Conservation (phyloP, 1,140 invertebrate species). For the Physella acuta region DNA sequence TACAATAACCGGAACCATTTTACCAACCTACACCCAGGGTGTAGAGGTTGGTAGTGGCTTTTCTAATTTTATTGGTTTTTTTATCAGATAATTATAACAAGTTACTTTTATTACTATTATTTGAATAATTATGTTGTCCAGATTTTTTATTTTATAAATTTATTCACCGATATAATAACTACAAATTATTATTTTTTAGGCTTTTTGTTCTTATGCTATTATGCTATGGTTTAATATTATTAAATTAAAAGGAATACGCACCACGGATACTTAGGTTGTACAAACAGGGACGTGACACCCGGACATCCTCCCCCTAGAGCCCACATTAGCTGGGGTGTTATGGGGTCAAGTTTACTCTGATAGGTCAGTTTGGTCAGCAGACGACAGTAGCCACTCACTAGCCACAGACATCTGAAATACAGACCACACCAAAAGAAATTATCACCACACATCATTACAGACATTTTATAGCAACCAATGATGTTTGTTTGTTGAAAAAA, state of each 20-base stretch:
- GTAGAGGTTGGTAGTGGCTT: background rate
- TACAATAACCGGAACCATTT: no score
- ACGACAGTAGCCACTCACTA: constrained; percentile 46
- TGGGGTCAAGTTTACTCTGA: constrained; percentile 32
- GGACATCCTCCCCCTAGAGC: constrained; percentile 46
- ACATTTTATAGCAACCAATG: no score
- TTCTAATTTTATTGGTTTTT: constrained; percentile 1
- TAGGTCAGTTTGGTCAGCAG: constrained; percentile 38
- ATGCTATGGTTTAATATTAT: no score
- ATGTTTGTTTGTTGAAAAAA: no score
- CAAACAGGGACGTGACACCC: constrained; percentile 35
- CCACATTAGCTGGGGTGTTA: constrained; percentile 44
- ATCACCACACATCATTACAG: no score
- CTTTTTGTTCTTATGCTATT: no score
- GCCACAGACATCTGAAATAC: constrained; percentile 43
- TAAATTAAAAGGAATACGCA: constrained; percentile 29
- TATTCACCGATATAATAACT: no score
- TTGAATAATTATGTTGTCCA: no score
- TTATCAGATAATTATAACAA: background rate
- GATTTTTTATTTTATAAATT: no score
- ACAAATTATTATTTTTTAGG: no score
- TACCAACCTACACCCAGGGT: background rate
- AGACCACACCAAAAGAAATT: no score
- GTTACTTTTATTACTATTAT: no score
- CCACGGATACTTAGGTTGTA: constrained; percentile 38